Base-by-base conservation (phyloP, 2,797 vertebrate genomes). In the Hydrocynus forskahlii region DNA sequence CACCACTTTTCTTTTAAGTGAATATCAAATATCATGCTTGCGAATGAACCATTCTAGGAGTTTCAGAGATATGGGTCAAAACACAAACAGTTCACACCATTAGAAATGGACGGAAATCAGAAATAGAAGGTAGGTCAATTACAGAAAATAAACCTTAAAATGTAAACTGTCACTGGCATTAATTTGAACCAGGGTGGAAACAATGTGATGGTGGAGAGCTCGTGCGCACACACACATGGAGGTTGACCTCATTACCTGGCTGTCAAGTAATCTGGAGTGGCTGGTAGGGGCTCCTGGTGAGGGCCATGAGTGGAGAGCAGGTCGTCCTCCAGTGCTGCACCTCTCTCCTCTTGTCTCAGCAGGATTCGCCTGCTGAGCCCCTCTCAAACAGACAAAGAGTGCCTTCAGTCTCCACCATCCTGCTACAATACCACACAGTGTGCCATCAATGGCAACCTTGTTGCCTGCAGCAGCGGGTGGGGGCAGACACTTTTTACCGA, bases 361-460 rank as follows among this genome's bases (percentile, higher is more conserved):
- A 79, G 52, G 66, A 82, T 45, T 79, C 29, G 54, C 74, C 78
- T 80, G 38, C 40, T 62, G 62, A 78, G 78, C 69, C 79, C 70
- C 82, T 63, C 71, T 64, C 5, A 8, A 13, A 45, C 35, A 78
- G 79, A 90, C 89, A 90, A 89, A 89, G 85, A 57, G 21, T 21
- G 77, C 83, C 82, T 86, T 87, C 76, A 86, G 81, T 54, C 78
- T 64, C 66, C 79, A 72, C 45, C 25, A 81, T 72, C 67, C 84
- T 78, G 78, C 75, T 85, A 86, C 88, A 88, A 85, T 84, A 67
- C 77, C 25, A 59, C 84, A 75, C 83, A 86, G 78, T 88, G 79
- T 50, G 82, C 69, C 76, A 54, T 88, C 86, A 89, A 89, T 87
- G 82, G 84, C 73, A 83, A 78, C 79, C 84, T 87, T 90, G 86